These are phyloP conservation scores for Pelecanoides urinatrix DNA, from an alignment of 2,113 vertebrate species.

Conservation along the genomic window DNA sequence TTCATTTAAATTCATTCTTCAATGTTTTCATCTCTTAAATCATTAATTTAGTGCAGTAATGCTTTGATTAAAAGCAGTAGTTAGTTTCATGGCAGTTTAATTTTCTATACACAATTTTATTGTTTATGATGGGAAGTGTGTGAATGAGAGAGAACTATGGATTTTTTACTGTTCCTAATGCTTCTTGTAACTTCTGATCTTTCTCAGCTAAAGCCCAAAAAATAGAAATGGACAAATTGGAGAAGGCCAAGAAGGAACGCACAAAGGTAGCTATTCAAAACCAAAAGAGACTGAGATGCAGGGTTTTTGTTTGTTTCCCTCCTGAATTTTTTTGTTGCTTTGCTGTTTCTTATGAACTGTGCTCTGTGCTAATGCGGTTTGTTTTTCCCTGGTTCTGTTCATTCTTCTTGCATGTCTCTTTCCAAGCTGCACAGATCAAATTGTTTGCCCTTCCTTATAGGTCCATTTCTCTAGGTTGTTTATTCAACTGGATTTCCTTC, in stretches of 20 bases:
- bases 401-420: background rate
- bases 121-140: background rate
- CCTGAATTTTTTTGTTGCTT: background rate
- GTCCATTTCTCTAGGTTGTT: background rate
- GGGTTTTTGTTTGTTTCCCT: background rate
- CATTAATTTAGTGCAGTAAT: background rate
- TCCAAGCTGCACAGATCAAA: background rate
- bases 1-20: constrained; percentile 10
- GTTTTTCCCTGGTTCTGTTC: background rate
- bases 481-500: background rate
- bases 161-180: background rate
- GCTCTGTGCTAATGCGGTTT: background rate
- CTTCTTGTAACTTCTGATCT: background rate
- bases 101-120: background rate
- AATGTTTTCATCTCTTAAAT: background rate
- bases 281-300: background rate
- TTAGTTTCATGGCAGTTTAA: background rate
- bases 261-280: constrained; percentile 83
- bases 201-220: constrained; percentile 94
- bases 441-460: background rate
- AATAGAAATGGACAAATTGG: constrained; percentile 97
- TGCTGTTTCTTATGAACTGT: background rate
- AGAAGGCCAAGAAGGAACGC: constrained; percentile 96
- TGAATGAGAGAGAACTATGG: background rate
- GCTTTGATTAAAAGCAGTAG: background rate